phyloP scores from a whole-genome alignment of 2,888 invertebrate species.

The Eudemis profundana region DNA sequence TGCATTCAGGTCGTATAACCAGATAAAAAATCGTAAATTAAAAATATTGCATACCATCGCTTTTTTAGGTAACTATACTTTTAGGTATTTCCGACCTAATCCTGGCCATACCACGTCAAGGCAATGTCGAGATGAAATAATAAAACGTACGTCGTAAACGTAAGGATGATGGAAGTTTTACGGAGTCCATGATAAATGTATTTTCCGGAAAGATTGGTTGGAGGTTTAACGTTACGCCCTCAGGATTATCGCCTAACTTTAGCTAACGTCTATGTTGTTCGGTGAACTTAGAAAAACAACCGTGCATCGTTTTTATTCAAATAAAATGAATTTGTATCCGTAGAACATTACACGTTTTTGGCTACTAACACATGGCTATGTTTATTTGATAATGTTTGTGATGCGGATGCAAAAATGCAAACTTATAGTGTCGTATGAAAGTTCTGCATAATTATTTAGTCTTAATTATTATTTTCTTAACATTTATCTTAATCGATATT shows the following conservation, averaged over 20 bases:
- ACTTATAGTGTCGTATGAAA: no score
- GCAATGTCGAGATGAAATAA: constrained; percentile 44
- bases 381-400: neutral
- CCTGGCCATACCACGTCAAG: constrained; percentile 19
- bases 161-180: constrained; percentile 45
- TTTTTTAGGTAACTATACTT: no score
- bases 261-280: neutral
- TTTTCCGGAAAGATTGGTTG: constrained; percentile 37
- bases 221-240: constrained; percentile 31
- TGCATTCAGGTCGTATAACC: neutral
- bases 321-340: no score
- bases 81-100: neutral
- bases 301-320: neutral
- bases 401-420: constrained; percentile 6
- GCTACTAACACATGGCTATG: no score
- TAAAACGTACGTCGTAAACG: constrained; percentile 49
- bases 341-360: no score
- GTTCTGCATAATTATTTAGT: no score
- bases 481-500: no score
- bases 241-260: constrained; percentile 18
- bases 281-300: neutral
- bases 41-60: neutral
- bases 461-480: no score
- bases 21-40: neutral
- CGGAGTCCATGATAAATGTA: constrained; percentile 43